Base-by-base conservation (phyloP, 2,888 invertebrate genomes). In the Campoplex capitator region DNA sequence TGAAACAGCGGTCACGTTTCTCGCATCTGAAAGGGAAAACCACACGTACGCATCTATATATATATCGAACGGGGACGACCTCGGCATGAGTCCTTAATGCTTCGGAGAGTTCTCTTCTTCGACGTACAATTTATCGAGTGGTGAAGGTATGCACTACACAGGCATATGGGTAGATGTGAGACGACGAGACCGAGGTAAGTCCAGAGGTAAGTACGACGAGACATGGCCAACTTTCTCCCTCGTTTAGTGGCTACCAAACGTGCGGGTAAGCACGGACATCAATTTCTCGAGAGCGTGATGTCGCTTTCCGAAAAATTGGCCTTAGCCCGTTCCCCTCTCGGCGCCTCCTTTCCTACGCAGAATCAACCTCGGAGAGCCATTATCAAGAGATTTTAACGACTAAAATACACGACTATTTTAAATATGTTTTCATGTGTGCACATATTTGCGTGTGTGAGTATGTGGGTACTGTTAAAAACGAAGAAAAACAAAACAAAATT, bases 171-270 rank as follows among this genome's bases (percentile, higher is more conserved):
- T 62, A 4, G 62, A 16, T 16, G 62, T 32, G 62, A 62, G 38
- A 67, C 23, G 70, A 71, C 79, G 58, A n/a, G 42, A 6, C 70
- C 18, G 74, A 56, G 67, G 71, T n/a, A 58, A 75, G 79, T 54
- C 70, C 70, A 71, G 80, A 70, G 58, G 58, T 68, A 74, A 79
- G 75, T 70, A 54, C 70, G 56, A 77, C 71, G 86, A 56, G 68
- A 84, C 83, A 54, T n/a, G 83, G 84, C 80, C 85, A 88, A 89
- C 89, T 89, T 89, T 89, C 89, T 89, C 88, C 83, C 85, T 89
- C 89, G 86, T 88, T 88, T 86, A 86, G 88, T 65, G 77, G 79
- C 84, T 82, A 74, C 76, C 28, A 85, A 85, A 85, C 86, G 87
- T 87, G 83, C 83, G 83, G 84, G 81, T 86, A 87, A 87, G 86